These are phyloP conservation scores for Branchellion lobata DNA, from an alignment of 2,888 invertebrate species.

Conservation along the genomic window DNA sequence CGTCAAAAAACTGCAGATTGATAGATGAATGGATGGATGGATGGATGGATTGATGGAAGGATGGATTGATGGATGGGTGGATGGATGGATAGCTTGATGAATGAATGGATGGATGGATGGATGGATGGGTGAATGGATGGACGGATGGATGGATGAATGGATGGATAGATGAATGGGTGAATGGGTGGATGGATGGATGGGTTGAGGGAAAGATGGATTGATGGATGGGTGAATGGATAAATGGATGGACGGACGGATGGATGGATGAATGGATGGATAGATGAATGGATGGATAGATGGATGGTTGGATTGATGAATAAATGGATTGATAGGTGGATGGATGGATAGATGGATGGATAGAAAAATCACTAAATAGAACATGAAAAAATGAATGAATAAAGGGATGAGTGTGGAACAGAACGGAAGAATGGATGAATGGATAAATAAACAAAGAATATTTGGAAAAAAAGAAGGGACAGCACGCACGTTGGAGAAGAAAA, in stretches of 20 bases:
- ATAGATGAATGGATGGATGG: not conserved
- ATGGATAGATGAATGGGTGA: too few species aligned
- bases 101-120: not conserved
- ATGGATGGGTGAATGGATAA: not conserved
- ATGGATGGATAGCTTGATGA: not conserved
- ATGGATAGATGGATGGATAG: not conserved
- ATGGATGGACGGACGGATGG: not conserved
- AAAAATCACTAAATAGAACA: not conserved
- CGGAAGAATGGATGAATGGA: not conserved
- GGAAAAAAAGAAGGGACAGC: too few species aligned
- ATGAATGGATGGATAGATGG: not conserved
- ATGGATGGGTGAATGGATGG: not conserved
- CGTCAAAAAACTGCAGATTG: constrained; percentile 38
- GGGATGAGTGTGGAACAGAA: not conserved
- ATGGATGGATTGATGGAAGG: not conserved
- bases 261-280: not conserved
- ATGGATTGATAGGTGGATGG: not conserved
- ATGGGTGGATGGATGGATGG: too few species aligned
- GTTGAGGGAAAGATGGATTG: not conserved
- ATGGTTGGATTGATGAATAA: too few species aligned
- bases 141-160: not conserved
- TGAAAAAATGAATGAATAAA: not conserved
- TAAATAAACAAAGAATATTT: not conserved
- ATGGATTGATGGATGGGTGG: not conserved
- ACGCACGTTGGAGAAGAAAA: constrained; percentile 21